These are phyloP conservation scores for Octopus sinensis DNA, from an alignment of 1,140 invertebrate species.

Conservation along the genomic window DNA sequence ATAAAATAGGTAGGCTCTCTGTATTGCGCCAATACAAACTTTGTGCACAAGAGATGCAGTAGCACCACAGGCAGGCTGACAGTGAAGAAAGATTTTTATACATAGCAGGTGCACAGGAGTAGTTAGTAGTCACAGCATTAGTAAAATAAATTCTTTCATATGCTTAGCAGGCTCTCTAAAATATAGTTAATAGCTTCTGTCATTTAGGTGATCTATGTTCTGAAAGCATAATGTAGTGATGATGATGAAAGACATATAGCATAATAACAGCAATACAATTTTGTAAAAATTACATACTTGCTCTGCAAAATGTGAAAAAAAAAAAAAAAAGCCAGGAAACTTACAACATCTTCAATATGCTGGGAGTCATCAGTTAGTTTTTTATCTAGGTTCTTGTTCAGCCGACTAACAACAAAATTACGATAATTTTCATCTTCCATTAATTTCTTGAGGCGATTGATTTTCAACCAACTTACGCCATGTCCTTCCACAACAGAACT, in stretches of 20 bases:
- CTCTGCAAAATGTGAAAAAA: not conserved
- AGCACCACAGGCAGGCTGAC: too few species aligned
- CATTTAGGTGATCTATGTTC: too few species aligned
- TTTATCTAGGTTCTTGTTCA: conserved; percentile 89
- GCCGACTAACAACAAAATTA: conserved; percentile 89
- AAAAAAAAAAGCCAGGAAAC: conserved; percentile 46
- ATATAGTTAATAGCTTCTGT: too few species aligned
- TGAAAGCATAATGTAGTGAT: not conserved
- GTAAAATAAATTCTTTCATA: too few species aligned
- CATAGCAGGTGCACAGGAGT: too few species aligned
- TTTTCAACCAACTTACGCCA: conserved; percentile 93
- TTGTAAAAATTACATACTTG: not conserved
- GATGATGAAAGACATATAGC: not conserved
- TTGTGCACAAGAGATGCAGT: too few species aligned
- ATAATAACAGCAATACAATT: conserved; percentile 6
- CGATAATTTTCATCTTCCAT: conserved; percentile 99
- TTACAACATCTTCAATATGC: conserved; percentile 95
- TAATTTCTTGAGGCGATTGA: conserved; percentile 88
- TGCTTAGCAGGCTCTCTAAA: too few species aligned
- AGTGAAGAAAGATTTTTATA: too few species aligned
- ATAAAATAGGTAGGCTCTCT: too few species aligned
- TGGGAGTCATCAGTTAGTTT: conserved; percentile 89
- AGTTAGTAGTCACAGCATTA: too few species aligned
- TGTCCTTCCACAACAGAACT: conserved; percentile 90
- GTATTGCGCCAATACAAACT: too few species aligned